These are phyloP conservation scores for Perdita meconis DNA, from an alignment of 2,888 invertebrate species.

Conservation along the genomic window DNA sequence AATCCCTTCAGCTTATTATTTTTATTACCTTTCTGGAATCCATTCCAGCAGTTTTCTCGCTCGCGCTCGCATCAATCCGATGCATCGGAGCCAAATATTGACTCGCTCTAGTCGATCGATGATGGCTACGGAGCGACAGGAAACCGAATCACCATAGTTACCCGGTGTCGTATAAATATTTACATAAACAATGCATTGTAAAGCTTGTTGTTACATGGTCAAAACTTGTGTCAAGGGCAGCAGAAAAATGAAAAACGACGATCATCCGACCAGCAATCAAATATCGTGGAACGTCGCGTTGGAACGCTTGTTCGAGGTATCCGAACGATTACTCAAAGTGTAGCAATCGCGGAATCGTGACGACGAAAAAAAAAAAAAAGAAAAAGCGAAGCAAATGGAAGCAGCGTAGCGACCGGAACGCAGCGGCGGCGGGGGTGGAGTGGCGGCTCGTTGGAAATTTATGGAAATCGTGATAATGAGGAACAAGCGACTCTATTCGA, in stretches of 20 bases:
- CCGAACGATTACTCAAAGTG: neutral
- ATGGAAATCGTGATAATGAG: slow-evolving; percentile 46
- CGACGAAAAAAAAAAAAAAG: too few relatives aligned
- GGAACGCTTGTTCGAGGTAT: too few relatives aligned
- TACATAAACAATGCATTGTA: neutral
- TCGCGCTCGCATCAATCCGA: neutral
- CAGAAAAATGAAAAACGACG: too few relatives aligned
- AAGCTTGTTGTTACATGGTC: neutral
- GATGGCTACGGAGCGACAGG: neutral
- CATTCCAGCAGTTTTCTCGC: neutral
- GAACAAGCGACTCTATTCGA: slow-evolving; percentile 18
- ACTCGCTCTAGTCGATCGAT: neutral
- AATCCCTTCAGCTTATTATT: neutral
- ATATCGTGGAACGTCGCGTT: too few relatives aligned
- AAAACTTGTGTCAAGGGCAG: neutral
- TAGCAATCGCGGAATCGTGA: neutral
- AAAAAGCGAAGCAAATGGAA: neutral
- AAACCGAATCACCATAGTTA: neutral
- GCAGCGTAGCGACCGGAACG: neutral
- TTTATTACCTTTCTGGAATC: neutral
- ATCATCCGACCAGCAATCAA: neutral
- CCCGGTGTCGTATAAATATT: neutral
- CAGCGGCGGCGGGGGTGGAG: neutral
- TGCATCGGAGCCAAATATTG: neutral
- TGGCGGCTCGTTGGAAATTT: slow-evolving; percentile 13